A percentile compares a stretch with the other conserved stretches of the same genome.
Evolutionary conservation across 1,140 invertebrate genomes (phyloP).

Genomic region (Sogatella furcifera): DNA sequence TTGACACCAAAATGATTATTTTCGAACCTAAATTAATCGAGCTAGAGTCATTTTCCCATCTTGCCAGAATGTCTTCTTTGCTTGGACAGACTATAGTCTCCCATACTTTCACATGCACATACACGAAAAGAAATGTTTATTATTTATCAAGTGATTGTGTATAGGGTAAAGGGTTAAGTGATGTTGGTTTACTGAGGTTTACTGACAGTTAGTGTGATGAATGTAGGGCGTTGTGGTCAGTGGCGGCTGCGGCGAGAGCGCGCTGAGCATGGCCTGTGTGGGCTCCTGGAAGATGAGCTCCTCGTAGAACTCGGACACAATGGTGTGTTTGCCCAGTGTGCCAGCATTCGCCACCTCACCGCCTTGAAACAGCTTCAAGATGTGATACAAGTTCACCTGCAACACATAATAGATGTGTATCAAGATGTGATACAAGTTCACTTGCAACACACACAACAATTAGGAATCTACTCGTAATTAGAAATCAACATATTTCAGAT

Average conservation of each 20-base stretch:
- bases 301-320: slow-evolving; percentile 92
- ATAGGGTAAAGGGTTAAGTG: too few relatives aligned
- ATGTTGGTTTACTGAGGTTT: too few relatives aligned
- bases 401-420: too few relatives aligned
- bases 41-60: too few relatives aligned
- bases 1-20: too few relatives aligned
- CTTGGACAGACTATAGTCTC: too few relatives aligned
- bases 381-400: slow-evolving; percentile 90
- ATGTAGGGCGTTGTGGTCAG: slow-evolving; percentile 63
- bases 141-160: too few relatives aligned
- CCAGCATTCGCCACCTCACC: slow-evolving; percentile 43
- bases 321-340: slow-evolving; percentile 55
- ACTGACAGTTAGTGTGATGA: slow-evolving; percentile 88
- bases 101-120: too few relatives aligned
- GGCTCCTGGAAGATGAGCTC: slow-evolving; percentile 97
- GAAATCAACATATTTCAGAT: neutral
- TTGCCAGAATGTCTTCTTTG: too few relatives aligned
- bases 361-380: slow-evolving; percentile 89
- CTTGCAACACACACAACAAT: slow-evolving; percentile 39
- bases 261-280: slow-evolving; percentile 63
- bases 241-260: slow-evolving; percentile 49
- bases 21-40: too few relatives aligned
- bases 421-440: slow-evolving; percentile 90
- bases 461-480: neutral
- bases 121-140: too few relatives aligned